These are phyloP conservation scores for Chrysochloris asiatica DNA, from an alignment of 2,113 vertebrate species.

Conservation along the genomic window DNA sequence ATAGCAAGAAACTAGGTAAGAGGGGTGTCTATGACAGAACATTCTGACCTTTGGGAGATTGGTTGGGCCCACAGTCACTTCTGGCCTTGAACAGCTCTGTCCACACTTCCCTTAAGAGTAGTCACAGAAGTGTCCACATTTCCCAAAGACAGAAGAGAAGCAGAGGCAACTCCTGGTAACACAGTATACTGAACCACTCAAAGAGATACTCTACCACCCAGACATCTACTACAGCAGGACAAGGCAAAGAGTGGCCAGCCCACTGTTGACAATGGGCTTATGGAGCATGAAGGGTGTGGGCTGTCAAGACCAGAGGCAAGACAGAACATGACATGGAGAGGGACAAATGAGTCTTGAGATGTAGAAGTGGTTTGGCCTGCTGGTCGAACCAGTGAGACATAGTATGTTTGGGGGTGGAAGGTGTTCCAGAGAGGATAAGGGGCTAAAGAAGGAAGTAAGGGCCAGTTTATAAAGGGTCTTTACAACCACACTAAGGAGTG, in stretches of 20 bases:
- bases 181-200: not conserved
- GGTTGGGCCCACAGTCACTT: too few species aligned
- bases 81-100: not conserved
- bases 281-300: not conserved
- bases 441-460: not conserved
- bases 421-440: not conserved
- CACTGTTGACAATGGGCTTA: not conserved
- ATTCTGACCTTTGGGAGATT: not conserved
- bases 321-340: not conserved
- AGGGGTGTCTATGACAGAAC: too few species aligned
- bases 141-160: not conserved
- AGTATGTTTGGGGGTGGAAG: too few species aligned
- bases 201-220: not conserved
- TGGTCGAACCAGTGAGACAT: not conserved
- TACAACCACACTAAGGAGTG: not conserved
- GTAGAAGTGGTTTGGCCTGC: not conserved
- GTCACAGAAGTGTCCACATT: not conserved
- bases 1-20: not conserved
- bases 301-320: not conserved
- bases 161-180: not conserved
- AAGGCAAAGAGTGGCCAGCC: not conserved
- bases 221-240: not conserved
- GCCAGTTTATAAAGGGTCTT: slow-evolving; percentile 4
- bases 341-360: not conserved
- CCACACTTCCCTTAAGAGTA: not conserved